Percentiles rank a stretch among this genome's conserved stretches.
Conservation (phyloP, 2,888 invertebrate species). For the Artemia sinica region DNA sequence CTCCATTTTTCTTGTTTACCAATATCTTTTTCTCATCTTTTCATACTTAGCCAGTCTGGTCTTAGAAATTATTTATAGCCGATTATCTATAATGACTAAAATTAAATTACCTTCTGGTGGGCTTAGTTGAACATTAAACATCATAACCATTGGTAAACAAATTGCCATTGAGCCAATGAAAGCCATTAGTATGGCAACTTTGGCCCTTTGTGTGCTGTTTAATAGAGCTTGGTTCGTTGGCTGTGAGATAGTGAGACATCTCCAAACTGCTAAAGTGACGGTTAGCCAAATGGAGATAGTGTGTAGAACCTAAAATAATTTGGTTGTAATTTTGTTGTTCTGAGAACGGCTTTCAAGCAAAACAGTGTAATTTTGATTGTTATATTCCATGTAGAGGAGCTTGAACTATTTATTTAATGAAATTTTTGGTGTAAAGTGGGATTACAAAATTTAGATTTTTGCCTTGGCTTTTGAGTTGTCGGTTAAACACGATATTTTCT, state of each 20-base stretch:
- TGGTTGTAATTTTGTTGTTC: too few species aligned
- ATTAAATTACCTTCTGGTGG: not conserved
- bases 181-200: conserved; percentile 53
- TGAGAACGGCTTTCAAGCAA: too few species aligned
- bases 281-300: conserved; percentile 61
- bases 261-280: conserved; percentile 35
- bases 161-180: conserved; percentile 66
- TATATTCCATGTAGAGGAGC: too few species aligned
- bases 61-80: too few species aligned
- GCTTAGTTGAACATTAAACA: conserved; percentile 43
- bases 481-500: too few species aligned
- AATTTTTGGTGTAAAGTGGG: not conserved
- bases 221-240: conserved; percentile 61
- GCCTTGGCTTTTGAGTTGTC: too few species aligned
- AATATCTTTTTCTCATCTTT: too few species aligned
- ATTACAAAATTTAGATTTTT: not conserved
- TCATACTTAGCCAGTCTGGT: too few species aligned
- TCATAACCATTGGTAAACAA: conserved; percentile 66
- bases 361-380: too few species aligned
- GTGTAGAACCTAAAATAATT: conserved; percentile 43
- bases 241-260: conserved; percentile 39
- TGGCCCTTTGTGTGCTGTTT: conserved; percentile 62
- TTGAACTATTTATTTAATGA: not conserved
- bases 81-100: too few species aligned
- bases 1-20: too few species aligned